Evolutionary conservation across 2,797 vertebrate genomes (phyloP), one percentile per base, ranked within the genome.

Genomic region (Apogon hyalosoma): DNA sequence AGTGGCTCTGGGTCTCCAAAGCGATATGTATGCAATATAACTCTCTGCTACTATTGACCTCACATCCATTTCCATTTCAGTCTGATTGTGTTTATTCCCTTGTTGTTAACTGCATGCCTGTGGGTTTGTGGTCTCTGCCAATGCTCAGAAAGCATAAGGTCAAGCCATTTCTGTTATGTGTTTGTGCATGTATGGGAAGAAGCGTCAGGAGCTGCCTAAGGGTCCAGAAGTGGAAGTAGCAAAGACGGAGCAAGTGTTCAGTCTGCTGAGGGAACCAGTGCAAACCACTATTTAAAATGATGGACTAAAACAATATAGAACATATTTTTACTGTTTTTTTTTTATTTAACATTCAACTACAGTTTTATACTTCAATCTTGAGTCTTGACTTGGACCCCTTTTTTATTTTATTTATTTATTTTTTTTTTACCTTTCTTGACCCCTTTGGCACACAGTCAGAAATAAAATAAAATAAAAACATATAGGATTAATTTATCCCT

Each of bases 201-300:
- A 97, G 75, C 96, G 96, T 42, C 95, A 97, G 68, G 95, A 96
- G 46, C 40, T 85, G 2, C 92, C 94, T 58, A 95, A 93, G 69
- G 95, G 94, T 43, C 95, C 96, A 0, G 96, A 96, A 66, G 94
- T 93, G 69, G 96, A 98, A 90, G 88, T 93, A 0, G 92, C 88
- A 19, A 98, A 99, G 90, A 72, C 98, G 94, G 97, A 99, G 87
- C 97, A 95, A 72, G 90, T 99, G 45, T 92, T 99, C 38, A 94
- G 90, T 66, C 83, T 96, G 71, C 88, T 87, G 64, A 75, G 87
- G 50, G 82, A 91, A 47, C 80, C 76, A 9, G 77, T 88, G 14
- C 50, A 78, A 50, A 69, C 8, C 56, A 4, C 59, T 55, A 41
- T n/a, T 56, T 79, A 66, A 74, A 3, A 0, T 5, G 1, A 13